phyloP scores from a whole-genome alignment of 2,113 vertebrate species.

The Sinocyclocheilus maitianheensis region DNA sequence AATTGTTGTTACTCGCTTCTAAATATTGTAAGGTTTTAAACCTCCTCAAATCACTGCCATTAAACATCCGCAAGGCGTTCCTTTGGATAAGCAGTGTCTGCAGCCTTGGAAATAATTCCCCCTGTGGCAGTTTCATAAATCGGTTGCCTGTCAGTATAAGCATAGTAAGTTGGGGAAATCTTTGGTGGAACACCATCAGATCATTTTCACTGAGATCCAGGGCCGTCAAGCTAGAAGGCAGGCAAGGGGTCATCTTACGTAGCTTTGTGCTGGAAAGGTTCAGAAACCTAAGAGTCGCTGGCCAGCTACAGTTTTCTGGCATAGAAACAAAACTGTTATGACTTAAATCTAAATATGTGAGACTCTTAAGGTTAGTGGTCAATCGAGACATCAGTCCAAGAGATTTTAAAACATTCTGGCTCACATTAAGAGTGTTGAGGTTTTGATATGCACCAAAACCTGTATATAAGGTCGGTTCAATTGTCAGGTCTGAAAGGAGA shows the following conservation, averaged over 20 bases:
- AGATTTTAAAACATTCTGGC: constrained; percentile 72
- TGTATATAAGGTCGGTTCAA: constrained; percentile 70
- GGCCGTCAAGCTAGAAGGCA: constrained; percentile 76
- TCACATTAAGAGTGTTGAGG: constrained; percentile 76
- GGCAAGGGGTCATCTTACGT: constrained; percentile 68
- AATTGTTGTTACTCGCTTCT: constrained; percentile 81
- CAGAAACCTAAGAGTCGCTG: constrained; percentile 73
- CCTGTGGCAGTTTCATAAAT: constrained; percentile 75
- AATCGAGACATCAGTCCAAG: constrained; percentile 58
- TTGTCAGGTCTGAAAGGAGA: constrained; percentile 70
- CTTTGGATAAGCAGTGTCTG: constrained; percentile 70
- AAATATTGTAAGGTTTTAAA: constrained; percentile 73
- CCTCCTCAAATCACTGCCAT: constrained; percentile 67
- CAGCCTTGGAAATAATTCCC: constrained; percentile 67
- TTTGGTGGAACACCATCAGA: constrained; percentile 71
- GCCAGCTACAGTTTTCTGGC: constrained; percentile 79
- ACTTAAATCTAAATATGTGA: constrained; percentile 81
- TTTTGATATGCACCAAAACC: constrained; percentile 53
- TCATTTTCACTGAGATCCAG: constrained; percentile 86
- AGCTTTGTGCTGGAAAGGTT: constrained; percentile 84
- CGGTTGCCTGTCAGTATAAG: constrained; percentile 86
- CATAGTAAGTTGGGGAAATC: constrained; percentile 75
- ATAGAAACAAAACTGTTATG: constrained; percentile 77
- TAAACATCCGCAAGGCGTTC: constrained; percentile 79
- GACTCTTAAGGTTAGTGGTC: constrained; percentile 68